Percentiles rank a stretch among this genome's conserved stretches.
phyloP scores from a whole-genome alignment of 2,797 vertebrate genomes.

The Lagodon rhomboides region DNA sequence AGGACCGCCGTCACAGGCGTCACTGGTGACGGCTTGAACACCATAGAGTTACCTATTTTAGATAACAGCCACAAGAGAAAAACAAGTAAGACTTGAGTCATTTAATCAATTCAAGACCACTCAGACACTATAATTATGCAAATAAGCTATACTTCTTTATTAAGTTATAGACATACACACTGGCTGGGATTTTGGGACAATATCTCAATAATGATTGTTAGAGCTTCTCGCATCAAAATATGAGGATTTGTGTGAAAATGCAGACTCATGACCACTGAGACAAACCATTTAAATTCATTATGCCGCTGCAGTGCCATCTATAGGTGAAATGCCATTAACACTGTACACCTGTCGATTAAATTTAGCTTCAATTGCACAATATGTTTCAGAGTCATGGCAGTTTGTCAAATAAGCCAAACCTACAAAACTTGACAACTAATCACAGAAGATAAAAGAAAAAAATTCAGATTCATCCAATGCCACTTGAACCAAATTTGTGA shows the following conservation, averaged over 20 bases:
- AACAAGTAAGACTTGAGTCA: not conserved
- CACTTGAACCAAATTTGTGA: not conserved
- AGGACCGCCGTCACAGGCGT: constrained; percentile 91
- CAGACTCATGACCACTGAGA: not conserved
- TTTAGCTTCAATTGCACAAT: not conserved
- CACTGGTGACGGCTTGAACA: constrained; percentile 97
- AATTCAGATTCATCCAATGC: not conserved
- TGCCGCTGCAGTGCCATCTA: constrained; percentile 36
- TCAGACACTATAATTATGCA: not conserved
- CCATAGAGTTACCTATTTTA: constrained; percentile 93
- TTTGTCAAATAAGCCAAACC: not conserved
- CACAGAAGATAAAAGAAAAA: not conserved
- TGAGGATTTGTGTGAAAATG: not conserved
- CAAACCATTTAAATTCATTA: not conserved
- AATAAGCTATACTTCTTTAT: not conserved
- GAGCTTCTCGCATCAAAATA: not conserved
- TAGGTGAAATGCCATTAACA: not conserved
- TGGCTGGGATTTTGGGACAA: not conserved
- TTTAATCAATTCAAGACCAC: not conserved
- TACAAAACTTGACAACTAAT: not conserved
- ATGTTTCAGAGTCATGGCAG: not conserved
- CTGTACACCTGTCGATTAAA: not conserved
- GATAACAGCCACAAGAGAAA: not conserved
- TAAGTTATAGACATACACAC: not conserved
- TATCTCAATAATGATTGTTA: not conserved